Evolutionary conservation across 2,888 invertebrate species (phyloP).

Genomic region (Caenorhabditis virilis): DNA sequence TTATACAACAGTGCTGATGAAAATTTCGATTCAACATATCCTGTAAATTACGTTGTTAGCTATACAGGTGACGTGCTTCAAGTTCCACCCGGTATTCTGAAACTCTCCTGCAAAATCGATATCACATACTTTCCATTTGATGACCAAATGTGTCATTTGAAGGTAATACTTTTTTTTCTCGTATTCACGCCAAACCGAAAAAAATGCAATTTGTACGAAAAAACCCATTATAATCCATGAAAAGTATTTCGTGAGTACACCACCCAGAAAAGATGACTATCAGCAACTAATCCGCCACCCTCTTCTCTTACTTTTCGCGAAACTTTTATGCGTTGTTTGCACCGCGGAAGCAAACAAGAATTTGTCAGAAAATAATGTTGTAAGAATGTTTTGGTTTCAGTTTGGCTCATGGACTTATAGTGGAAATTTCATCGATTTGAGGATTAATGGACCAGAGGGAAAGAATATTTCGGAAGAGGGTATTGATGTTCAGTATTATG

Average conservation of each 20-base stretch:
- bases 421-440: conserved; percentile 83
- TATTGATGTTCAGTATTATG: conserved; percentile 79
- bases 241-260: too few relatives aligned
- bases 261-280: too few relatives aligned
- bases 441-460: conserved; percentile 53
- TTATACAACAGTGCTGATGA: conserved; percentile 59
- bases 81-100: conserved; percentile 82
- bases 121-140: conserved; percentile 79
- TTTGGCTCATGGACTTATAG: conserved; percentile 99
- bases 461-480: conserved; percentile 49
- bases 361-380: too few relatives aligned
- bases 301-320: background rate
- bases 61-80: conserved; percentile 92
- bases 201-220: too few relatives aligned
- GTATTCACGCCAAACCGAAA: background rate
- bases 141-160: conserved; percentile 73
- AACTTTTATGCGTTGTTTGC: conserved; percentile 3
- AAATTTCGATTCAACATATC: conserved; percentile 61
- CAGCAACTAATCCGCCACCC: conserved; percentile 29
- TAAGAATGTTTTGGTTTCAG: too few relatives aligned
- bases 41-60: conserved; percentile 76
- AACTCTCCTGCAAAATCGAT: conserved; percentile 84
- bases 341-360: background rate
- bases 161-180: conserved; percentile 26
- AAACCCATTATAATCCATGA: too few relatives aligned